A percentile compares a stretch with the other conserved stretches of the same genome.
These are phyloP conservation scores for Agrotis segetum DNA, from an alignment of 2,888 invertebrate genomes.

Conservation along the genomic window DNA sequence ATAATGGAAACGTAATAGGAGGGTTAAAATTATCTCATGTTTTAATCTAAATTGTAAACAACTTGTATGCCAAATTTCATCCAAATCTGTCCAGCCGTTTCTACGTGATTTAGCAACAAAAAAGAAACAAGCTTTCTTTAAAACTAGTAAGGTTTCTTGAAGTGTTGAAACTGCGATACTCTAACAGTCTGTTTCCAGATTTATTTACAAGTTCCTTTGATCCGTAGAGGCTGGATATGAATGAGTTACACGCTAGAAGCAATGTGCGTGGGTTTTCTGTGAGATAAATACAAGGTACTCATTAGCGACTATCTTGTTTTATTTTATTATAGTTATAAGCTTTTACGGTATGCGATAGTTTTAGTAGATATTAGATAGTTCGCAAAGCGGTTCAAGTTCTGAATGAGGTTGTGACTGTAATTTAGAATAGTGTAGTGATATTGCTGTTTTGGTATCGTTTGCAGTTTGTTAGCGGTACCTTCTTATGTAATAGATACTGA, in stretches of 20 bases:
- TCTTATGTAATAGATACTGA: background rate
- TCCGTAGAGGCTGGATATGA: conserved; percentile 53
- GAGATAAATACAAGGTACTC: conserved; percentile 69
- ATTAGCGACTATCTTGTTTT: conserved; percentile 62
- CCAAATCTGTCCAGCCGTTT: no score
- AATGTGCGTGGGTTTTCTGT: conserved; percentile 63
- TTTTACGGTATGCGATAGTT: conserved; percentile 53
- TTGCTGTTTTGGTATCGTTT: conserved; percentile 15
- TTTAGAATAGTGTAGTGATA: conserved; percentile 12
- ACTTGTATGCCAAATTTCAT: no score
- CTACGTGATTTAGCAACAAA: no score
- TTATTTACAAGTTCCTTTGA: conserved; percentile 46
- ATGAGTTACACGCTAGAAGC: conserved; percentile 42
- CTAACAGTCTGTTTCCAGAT: conserved; percentile 32
- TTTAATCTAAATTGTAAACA: no score
- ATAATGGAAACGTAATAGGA: no score
- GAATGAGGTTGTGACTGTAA: conserved; percentile 22
- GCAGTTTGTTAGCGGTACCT: conserved; percentile 6
- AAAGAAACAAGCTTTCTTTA: no score
- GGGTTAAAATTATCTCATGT: no score
- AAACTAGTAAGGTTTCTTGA: background rate
- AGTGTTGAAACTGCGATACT: conserved; percentile 43
- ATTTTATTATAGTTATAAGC: conserved; percentile 61
- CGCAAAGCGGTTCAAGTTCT: conserved; percentile 24
- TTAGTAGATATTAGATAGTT: conserved; percentile 44